These are phyloP conservation scores for Climacteris rufus DNA, from an alignment of 2,113 vertebrate species.

Conservation along the genomic window DNA sequence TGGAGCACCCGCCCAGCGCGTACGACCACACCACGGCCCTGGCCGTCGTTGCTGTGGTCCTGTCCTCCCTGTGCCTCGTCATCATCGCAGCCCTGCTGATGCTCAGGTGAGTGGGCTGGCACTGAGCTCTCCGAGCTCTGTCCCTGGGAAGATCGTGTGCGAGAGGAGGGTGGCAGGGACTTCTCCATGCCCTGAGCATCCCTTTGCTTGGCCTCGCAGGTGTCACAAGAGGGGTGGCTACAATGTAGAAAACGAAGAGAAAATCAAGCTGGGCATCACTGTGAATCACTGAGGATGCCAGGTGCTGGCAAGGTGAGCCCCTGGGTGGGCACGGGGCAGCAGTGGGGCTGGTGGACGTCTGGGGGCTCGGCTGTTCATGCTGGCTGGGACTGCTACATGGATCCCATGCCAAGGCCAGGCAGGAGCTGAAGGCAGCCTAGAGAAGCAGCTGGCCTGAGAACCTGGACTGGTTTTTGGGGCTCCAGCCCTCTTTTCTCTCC, in stretches of 20 bases:
- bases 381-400: fast-evolving
- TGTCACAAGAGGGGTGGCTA: constrained; percentile 94
- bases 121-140: fast-evolving
- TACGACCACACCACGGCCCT: constrained; percentile 90
- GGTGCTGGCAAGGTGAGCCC: constrained; percentile 58
- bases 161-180: neutral
- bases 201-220: constrained; percentile 68
- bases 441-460: neutral
- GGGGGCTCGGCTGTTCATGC: neutral
- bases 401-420: neutral
- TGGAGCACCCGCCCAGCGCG: constrained; percentile 73
- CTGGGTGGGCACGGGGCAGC: neutral
- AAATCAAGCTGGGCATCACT: constrained; percentile 89
- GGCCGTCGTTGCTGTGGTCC: constrained; percentile 88
- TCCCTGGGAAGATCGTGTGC: fast-evolving
- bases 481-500: neutral
- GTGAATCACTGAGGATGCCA: constrained; percentile 81
- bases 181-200: neutral
- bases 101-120: constrained; percentile 77
- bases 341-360: neutral
- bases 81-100: constrained; percentile 89
- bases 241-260: constrained; percentile 94
- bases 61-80: constrained; percentile 89
- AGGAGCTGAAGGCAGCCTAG: neutral
- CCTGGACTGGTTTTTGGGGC: neutral